These are phyloP conservation scores for Ornithoptera alexandrae DNA, from an alignment of 2,888 invertebrate species.

Conservation along the genomic window DNA sequence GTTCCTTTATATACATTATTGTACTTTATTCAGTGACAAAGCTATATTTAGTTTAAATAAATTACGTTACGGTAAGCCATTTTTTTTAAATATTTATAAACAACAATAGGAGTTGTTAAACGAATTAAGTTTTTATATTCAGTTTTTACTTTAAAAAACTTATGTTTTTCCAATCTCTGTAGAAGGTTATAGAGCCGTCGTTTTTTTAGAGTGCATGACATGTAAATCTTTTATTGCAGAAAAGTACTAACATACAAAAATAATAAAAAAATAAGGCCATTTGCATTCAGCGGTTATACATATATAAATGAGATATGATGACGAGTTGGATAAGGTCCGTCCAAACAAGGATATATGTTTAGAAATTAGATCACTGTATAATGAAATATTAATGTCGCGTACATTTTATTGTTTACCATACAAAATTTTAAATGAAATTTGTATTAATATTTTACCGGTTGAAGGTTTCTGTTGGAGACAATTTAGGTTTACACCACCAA, in stretches of 20 bases:
- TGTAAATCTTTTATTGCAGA: not conserved
- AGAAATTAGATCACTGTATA: slow-evolving; percentile 1
- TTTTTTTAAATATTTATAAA: not conserved
- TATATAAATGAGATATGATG: slow-evolving; percentile 6
- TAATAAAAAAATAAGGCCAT: slow-evolving; percentile 3
- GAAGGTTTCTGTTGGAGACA: too few relatives aligned
- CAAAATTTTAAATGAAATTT: not conserved
- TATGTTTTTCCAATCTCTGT: not conserved
- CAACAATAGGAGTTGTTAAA: not conserved
- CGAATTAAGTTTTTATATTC: not conserved
- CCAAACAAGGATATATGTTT: slow-evolving; percentile 10
- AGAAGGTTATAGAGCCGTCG: not conserved
- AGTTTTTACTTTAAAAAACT: too few relatives aligned
- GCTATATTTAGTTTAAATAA: not conserved
- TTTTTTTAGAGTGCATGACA: not conserved
- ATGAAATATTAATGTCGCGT: slow-evolving; percentile 14
- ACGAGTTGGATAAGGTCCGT: slow-evolving; percentile 4
- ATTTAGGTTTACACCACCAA: too few relatives aligned
- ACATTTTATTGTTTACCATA: slow-evolving; percentile 1
- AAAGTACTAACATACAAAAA: not conserved
- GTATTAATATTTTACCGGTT: not conserved
- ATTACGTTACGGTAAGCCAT: not conserved
- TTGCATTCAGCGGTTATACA: slow-evolving; percentile 22
- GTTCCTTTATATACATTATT: not conserved
- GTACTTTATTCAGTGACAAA: not conserved